Evolutionary conservation across 2,797 vertebrate species (phyloP).

Genomic region (Rhincodon typus): DNA sequence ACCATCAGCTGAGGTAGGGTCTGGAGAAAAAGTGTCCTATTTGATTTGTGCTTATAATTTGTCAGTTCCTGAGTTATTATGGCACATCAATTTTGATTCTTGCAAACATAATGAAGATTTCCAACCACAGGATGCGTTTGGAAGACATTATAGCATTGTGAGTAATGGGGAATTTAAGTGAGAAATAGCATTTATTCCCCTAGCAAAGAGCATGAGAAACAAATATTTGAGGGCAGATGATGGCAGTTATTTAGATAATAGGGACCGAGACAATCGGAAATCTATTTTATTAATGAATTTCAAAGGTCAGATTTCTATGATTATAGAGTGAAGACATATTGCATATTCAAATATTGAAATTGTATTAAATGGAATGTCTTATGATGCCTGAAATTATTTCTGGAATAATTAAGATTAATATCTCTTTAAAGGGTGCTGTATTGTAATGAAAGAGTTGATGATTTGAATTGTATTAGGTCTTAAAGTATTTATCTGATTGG

Average conservation of each 20-base stretch:
- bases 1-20: neutral
- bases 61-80: neutral
- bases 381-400: neutral
- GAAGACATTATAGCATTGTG: neutral
- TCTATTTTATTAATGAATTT: conserved; percentile 12
- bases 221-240: neutral
- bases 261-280: neutral
- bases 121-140: neutral
- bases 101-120: neutral
- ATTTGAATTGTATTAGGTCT: neutral
- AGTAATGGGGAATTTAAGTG: neutral
- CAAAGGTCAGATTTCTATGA: neutral
- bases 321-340: neutral
- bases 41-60: neutral
- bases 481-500: neutral
- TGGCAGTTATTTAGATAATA: neutral
- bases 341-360: neutral
- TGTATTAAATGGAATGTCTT: too few species aligned
- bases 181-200: neutral
- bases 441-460: too few species aligned
- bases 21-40: neutral
- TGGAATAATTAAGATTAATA: neutral
- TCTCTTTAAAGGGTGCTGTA: too few species aligned
- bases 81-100: neutral
- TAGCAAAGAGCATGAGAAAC: neutral